Conservation (phyloP, 2,797 vertebrate genomes). For the Halcyon leucocephala region DNA sequence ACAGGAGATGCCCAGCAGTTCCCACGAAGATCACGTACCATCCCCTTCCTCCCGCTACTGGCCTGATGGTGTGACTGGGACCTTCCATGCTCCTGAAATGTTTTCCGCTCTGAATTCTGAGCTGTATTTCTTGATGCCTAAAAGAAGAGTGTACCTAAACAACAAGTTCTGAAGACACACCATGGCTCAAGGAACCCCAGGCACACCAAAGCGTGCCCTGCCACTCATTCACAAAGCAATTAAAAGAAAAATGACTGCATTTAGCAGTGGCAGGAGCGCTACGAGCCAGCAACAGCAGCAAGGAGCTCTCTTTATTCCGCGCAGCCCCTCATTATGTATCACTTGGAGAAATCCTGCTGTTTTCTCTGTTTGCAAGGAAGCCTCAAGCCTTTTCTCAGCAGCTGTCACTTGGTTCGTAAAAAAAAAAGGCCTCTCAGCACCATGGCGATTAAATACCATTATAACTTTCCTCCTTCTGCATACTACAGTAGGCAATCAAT, state of each 20-base stretch:
- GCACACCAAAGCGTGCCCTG: fast-evolving
- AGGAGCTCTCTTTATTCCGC: not conserved
- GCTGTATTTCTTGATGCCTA: not conserved
- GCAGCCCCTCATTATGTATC: not conserved
- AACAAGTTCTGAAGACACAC: not conserved
- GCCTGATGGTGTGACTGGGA: not conserved
- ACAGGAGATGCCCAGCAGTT: not conserved
- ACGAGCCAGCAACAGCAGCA: not conserved
- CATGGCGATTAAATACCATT: conserved; percentile 81
- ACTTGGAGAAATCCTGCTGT: conserved; percentile 46
- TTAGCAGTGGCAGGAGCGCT: not conserved
- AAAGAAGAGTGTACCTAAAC: not conserved
- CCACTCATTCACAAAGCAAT: not conserved
- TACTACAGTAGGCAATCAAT: conserved; percentile 91
- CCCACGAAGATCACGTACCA: fast-evolving
- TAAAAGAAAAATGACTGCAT: not conserved
- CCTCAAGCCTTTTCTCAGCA: conserved; percentile 61
- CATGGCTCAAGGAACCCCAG: not conserved
- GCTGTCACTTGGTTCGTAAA: conserved; percentile 71
- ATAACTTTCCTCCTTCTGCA: conserved; percentile 83
- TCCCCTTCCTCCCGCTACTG: too few species aligned
- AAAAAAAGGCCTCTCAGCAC: conserved; percentile 66
- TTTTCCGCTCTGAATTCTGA: not conserved
- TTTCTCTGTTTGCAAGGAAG: conserved; percentile 61
- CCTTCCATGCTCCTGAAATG: not conserved